Conservation (phyloP, 2,113 vertebrate genomes). For the Sturnus vulgaris region DNA sequence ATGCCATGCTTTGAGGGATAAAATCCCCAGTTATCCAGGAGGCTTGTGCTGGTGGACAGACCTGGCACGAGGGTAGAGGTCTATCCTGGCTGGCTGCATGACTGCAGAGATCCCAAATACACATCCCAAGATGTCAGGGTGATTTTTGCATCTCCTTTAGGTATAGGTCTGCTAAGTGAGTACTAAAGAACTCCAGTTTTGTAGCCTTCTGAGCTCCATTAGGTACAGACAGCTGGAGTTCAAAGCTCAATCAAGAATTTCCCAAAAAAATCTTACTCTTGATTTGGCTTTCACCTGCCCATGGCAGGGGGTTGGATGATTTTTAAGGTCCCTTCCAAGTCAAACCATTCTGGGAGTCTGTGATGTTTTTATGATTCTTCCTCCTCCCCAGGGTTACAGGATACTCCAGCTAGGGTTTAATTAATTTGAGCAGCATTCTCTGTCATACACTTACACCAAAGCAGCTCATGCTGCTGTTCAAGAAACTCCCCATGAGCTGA, state of each 20-base stretch:
- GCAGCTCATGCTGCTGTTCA: not conserved
- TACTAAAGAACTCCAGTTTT: accelerated
- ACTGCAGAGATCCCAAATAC: not conserved
- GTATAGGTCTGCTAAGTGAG: not conserved
- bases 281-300: not conserved
- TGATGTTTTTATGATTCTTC: not conserved
- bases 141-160: not conserved
- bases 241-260: not conserved
- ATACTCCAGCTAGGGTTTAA: not conserved
- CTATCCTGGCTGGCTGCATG: accelerated
- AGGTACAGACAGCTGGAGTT: not conserved
- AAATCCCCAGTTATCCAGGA: not conserved
- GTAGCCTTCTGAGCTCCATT: not conserved
- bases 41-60: not conserved
- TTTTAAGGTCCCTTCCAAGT: not conserved
- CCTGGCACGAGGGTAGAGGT: not conserved
- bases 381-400: not conserved
- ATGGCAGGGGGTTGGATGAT: not conserved
- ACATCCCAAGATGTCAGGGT: not conserved
- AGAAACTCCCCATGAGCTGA: not conserved
- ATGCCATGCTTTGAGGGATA: not conserved
- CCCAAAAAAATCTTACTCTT: not conserved
- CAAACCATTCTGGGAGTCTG: not conserved
- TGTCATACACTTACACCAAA: not conserved
- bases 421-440: not conserved